Evolutionary conservation across 92 coral and sea anemone species (phyloP).

Genomic region (Blastomussa wellsi): DNA sequence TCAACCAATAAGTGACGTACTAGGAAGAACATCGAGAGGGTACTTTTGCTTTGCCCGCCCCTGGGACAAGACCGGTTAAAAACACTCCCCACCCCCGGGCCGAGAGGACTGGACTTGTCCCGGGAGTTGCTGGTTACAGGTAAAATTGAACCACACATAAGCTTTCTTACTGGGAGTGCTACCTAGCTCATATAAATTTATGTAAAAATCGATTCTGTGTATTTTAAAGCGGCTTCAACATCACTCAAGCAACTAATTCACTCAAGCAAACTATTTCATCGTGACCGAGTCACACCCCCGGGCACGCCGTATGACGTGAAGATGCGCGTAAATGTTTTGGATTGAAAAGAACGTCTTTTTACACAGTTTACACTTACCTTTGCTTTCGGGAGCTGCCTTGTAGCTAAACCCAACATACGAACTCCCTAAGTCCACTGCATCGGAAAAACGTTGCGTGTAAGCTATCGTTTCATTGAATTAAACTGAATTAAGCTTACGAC

Average conservation of each 20-base stretch:
- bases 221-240: not conserved
- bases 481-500: not conserved
- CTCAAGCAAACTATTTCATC: not conserved
- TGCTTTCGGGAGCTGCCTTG: constrained; percentile 40
- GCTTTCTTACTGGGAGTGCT: too few species aligned
- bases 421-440: constrained; percentile 37
- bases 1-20: too few species aligned
- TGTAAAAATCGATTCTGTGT: too few species aligned
- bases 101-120: too few species aligned
- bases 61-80: too few species aligned
- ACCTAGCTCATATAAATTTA: too few species aligned
- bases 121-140: too few species aligned
- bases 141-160: too few species aligned
- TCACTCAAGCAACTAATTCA: not conserved
- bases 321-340: not conserved
- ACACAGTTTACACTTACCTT: constrained; percentile 24
- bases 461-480: not conserved
- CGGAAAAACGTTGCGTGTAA: constrained; percentile 1
- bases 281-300: constrained; percentile 36
- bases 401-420: constrained; percentile 38
- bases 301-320: constrained; percentile 39
- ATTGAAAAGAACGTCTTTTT: not conserved
- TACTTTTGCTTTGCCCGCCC: too few species aligned
- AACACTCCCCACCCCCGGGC: too few species aligned
- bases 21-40: too few species aligned